Evolutionary conservation across 2,113 vertebrate genomes (phyloP).

Genomic region (Tiliqua scincoides): DNA sequence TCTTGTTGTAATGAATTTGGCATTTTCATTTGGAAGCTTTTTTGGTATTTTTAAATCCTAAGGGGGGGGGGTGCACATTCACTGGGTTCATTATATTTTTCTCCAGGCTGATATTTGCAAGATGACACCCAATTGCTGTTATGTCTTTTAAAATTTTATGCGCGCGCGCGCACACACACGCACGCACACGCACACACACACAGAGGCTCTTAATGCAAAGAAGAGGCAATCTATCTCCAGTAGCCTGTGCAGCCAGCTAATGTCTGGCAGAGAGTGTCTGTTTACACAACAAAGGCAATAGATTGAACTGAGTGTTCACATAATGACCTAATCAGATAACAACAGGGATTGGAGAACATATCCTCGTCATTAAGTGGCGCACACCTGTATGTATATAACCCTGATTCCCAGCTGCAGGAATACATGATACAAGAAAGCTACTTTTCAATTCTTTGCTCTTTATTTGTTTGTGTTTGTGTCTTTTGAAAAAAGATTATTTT

Average conservation of each 20-base stretch:
- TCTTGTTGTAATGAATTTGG: slow-evolving; percentile 66
- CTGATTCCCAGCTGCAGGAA: slow-evolving; percentile 37
- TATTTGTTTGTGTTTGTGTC: fast-evolving
- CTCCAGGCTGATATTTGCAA: slow-evolving; percentile 61
- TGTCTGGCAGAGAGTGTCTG: too few relatives aligned
- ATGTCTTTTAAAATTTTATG: neutral
- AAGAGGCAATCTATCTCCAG: too few relatives aligned
- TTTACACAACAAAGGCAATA: too few relatives aligned
- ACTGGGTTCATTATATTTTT: slow-evolving; percentile 59
- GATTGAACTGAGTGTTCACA: too few relatives aligned
- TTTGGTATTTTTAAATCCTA: slow-evolving; percentile 27
- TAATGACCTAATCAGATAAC: too few relatives aligned
- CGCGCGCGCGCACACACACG: too few relatives aligned
- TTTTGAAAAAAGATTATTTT: fast-evolving
- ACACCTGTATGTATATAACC: neutral
- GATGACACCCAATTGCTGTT: slow-evolving; percentile 57
- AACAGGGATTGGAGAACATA: too few relatives aligned
- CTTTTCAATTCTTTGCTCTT: slow-evolving; percentile 15
- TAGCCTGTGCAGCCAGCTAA: too few relatives aligned
- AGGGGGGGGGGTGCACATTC: neutral
- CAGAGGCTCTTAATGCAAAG: too few relatives aligned
- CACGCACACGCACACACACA: too few relatives aligned
- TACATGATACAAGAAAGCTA: neutral
- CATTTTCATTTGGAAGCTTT: slow-evolving; percentile 62
- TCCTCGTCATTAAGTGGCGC: too few relatives aligned